Percentiles rank a stretch among this genome's conserved stretches.
These are phyloP conservation scores for Diorhabda elongata DNA, from an alignment of 1,140 invertebrate genomes.

Conservation along the genomic window DNA sequence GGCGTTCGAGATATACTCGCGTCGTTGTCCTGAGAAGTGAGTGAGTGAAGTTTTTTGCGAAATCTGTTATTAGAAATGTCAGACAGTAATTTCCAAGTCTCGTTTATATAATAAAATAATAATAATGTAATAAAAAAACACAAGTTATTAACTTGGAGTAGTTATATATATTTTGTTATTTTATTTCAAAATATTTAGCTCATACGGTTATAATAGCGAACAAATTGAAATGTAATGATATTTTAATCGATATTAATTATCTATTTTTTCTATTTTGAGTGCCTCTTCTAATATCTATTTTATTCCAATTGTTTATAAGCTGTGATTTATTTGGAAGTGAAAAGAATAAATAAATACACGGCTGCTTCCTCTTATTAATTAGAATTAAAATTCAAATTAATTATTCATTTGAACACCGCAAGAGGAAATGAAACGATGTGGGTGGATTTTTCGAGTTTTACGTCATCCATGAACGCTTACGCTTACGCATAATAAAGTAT, in stretches of 20 bases:
- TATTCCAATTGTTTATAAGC: conserved; percentile 7
- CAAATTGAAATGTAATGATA: background rate
- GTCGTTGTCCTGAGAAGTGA: too few species aligned
- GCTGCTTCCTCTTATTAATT: conserved; percentile 8
- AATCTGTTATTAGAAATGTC: too few species aligned
- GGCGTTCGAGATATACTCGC: too few species aligned
- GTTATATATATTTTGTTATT: too few species aligned
- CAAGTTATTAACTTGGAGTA: too few species aligned
- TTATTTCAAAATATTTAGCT: too few species aligned
- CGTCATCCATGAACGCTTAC: background rate
- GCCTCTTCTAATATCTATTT: conserved; percentile 11
- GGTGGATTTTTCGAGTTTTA: background rate
- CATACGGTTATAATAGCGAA: too few species aligned
- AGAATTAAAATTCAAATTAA: conserved; percentile 7
- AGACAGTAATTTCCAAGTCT: too few species aligned
- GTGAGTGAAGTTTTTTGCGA: too few species aligned
- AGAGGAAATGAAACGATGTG: conserved; percentile 8
- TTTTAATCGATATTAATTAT: background rate
- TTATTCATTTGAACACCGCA: conserved; percentile 6
- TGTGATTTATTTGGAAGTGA: conserved; percentile 6
- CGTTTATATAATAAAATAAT: too few species aligned
- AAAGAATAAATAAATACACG: conserved; percentile 5
- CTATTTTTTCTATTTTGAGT: background rate
- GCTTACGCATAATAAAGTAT: too few species aligned
- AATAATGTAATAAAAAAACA: too few species aligned